Evolutionary conservation across 2,797 vertebrate genomes (phyloP), one percentile per base, ranked within the genome.

Genomic region (Mus caroli): DNA sequence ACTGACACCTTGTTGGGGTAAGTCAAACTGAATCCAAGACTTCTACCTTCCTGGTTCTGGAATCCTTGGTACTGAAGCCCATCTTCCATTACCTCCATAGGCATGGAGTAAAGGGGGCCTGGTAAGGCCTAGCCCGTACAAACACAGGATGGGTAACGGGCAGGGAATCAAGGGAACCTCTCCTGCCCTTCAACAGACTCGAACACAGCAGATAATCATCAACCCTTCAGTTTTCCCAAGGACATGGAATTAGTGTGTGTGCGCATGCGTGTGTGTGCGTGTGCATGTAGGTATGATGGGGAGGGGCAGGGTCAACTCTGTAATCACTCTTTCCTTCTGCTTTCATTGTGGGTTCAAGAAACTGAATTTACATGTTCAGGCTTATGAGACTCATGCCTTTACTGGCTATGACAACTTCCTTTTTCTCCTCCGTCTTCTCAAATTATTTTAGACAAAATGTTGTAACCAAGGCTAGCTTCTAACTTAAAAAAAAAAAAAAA

Each of bases 11-110:
- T 84, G 69, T 2, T 73, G 40, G 13, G 15, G 46, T 50, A 87
- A 95, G 52, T 89, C 79, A 82, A 93, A n/a, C 67, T 43, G 56
- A 82, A 76, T 58, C 22, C 24, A 54, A 83, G 69, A 88, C 76
- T 77, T 93, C 58, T 54, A 79, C 40, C 26, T 87, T 71, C 20
- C 31, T 73, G 40, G 14, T 76, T 86, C 56, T 40, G 64, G 79
- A 92, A 79, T 71, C 12, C 37, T 64, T 43, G 67, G 9, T n/a
- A 4, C 69, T 37, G 46, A 24, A 10, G 46, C 40, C 40, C 43
- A 15, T 82, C 37, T 17, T 64, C 26, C 54, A 52, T 85, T 1
- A 34, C 37, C 9, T 95, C 20, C 67, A 28, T 13, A 20, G 73
- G 14, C n/a, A 71, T 31, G 40, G 86, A 90, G 71, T 43, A 90